A percentile compares a stretch with the other conserved stretches of the same genome.
phyloP scores from a whole-genome alignment of 2,888 invertebrate genomes.

The Noctua pronuba region DNA sequence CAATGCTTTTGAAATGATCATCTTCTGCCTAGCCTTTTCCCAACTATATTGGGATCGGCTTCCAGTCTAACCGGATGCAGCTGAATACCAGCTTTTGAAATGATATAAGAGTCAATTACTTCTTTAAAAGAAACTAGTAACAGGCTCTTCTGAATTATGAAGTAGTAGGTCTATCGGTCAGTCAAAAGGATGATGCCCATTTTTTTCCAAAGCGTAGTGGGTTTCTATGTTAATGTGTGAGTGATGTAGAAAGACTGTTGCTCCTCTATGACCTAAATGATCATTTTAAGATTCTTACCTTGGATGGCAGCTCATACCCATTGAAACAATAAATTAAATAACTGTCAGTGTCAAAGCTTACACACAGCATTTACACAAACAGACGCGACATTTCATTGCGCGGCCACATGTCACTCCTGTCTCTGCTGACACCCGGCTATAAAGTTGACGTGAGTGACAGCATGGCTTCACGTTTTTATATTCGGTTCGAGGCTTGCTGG shows the following conservation, averaged over 20 bases:
- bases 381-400: constrained; percentile 50
- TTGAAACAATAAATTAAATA: constrained; percentile 18
- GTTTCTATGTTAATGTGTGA: neutral
- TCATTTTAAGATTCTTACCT: neutral
- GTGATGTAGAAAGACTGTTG: neutral
- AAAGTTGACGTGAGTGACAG: constrained; percentile 49
- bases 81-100: neutral
- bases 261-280: neutral
- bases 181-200: neutral
- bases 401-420: constrained; percentile 39
- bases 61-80: too few species aligned
- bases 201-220: neutral
- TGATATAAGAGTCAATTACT: neutral
- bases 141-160: neutral
- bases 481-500: constrained; percentile 22
- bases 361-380: constrained; percentile 19
- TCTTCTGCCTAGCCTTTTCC: too few species aligned
- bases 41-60: too few species aligned
- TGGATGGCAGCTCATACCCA: neutral
- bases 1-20: neutral
- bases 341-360: constrained; percentile 17
- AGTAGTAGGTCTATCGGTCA: neutral
- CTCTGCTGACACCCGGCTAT: constrained; percentile 48
- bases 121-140: neutral
- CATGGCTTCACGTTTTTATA: constrained; percentile 37